These are phyloP conservation scores for Geotrupes spiniger DNA, from an alignment of 2,888 invertebrate species.

Conservation along the genomic window DNA sequence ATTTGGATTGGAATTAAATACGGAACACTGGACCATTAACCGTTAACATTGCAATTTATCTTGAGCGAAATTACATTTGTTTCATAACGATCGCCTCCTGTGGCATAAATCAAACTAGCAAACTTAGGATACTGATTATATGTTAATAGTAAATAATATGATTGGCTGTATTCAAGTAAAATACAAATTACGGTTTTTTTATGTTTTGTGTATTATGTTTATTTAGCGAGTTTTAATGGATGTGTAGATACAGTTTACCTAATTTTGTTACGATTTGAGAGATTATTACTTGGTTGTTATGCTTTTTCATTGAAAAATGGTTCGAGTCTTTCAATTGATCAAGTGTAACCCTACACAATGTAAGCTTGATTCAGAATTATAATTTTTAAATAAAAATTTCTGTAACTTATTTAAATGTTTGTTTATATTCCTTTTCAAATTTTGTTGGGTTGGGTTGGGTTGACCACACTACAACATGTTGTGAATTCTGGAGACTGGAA, in stretches of 20 bases:
- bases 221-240: neutral
- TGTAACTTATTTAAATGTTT: conserved; percentile 23
- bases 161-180: conserved; percentile 1
- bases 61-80: neutral
- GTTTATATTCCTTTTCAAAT: too few species aligned
- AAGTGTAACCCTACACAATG: conserved; percentile 24
- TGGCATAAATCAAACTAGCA: conserved; percentile 7
- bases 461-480: too few species aligned
- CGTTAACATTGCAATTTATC: neutral
- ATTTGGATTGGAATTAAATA: neutral
- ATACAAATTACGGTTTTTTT: neutral
- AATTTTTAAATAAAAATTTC: conserved; percentile 32
- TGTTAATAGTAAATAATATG: conserved; percentile 3
- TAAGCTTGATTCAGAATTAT: conserved; percentile 28
- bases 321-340: conserved; percentile 17
- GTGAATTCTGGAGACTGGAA: too few species aligned
- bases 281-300: conserved; percentile 18
- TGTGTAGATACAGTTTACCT: conserved; percentile 3
- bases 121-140: conserved; percentile 2
- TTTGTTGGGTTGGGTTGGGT: too few species aligned
- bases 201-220: neutral
- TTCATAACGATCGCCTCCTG: neutral
- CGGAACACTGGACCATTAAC: neutral
- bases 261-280: conserved; percentile 12
- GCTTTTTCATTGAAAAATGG: conserved; percentile 18